Conservation (phyloP, 2,888 invertebrate genomes). For the Drosophila mimica region DNA sequence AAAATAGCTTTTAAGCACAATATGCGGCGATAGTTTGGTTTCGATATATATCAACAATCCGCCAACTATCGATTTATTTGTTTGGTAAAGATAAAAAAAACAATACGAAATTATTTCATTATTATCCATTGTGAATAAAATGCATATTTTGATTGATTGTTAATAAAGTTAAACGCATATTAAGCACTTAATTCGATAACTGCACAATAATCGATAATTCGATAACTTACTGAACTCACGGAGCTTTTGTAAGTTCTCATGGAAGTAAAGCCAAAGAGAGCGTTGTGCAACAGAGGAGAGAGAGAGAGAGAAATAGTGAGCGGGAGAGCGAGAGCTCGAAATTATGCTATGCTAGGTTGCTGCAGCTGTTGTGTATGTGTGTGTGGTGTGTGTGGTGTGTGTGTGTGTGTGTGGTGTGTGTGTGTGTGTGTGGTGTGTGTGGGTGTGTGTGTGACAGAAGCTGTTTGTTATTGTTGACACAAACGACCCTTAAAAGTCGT, state of each 20-base stretch:
- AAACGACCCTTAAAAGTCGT: conserved; percentile 56
- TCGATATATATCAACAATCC: not conserved
- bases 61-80: conserved; percentile 15
- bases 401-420: not conserved
- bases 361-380: conserved; percentile 19
- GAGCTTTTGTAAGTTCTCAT: conserved; percentile 24
- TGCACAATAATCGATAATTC: conserved; percentile 12
- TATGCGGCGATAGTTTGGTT: not conserved
- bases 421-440: conserved; percentile 1
- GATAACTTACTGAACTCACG: not conserved
- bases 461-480: conserved; percentile 60
- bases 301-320: not conserved
- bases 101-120: too few species aligned
- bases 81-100: not conserved
- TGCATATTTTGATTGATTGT: not conserved
- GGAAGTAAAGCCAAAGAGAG: not conserved
- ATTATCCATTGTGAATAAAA: not conserved
- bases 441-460: conserved; percentile 3
- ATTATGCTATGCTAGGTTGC: conserved; percentile 40
- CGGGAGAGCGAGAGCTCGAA: conserved; percentile 20
- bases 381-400: conserved; percentile 1
- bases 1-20: conserved; percentile 23
- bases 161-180: not conserved
- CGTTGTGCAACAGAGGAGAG: not conserved
- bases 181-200: not conserved